Base-by-base conservation (phyloP, 2,888 invertebrate species). In the Toxonevra muliebris region DNA sequence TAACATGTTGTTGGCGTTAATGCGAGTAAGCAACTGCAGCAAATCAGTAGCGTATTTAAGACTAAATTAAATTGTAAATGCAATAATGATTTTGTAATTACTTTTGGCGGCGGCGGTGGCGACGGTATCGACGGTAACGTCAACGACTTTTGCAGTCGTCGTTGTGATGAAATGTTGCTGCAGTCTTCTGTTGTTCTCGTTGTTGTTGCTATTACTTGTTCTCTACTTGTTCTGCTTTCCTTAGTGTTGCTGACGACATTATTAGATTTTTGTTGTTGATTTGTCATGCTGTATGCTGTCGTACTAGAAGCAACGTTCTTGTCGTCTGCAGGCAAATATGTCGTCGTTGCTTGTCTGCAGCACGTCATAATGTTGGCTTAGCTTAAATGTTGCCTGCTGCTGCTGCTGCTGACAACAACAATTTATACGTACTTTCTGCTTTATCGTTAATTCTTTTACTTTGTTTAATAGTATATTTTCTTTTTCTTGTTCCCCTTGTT, bases 281-380 rank as follows among this genome's bases (percentile, higher is more conserved):
- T 75, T 76, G 70, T 75, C 75, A 75, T 76, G 73, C 73, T 74
- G 73, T 69, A 69, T 61, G 13, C 10, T 43, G 55, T 17, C 59
- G 61, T 17, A 58, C 58, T 17, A 53, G 64, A 15, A n/a, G 54
- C 53, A 59, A 68, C 61, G 54, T 40, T 60, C 63, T 67, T 50
- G 63, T 52, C 62, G 67, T 70, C 69, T 73, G 70, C 76, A 73
- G 72, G 73, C 71, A 73, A 75, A 75, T 75, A 70, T 68, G 4
- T 52, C 15, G 15, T 48, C 68, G 71, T 19, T 5, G 54, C 69
- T 71, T 65, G 71, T 72, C 73, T 71, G 71, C 72, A 73, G 70
- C 71, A 66, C 73, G 70, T 75, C 75, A 72, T 74, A 74, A 74
- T 76, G 70, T 61, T 64, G 61, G 67, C 55, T 52, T 55, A 57